These are phyloP conservation scores for Diadumene lineata DNA, from an alignment of 92 coral and sea anemone genomes.

Conservation along the genomic window DNA sequence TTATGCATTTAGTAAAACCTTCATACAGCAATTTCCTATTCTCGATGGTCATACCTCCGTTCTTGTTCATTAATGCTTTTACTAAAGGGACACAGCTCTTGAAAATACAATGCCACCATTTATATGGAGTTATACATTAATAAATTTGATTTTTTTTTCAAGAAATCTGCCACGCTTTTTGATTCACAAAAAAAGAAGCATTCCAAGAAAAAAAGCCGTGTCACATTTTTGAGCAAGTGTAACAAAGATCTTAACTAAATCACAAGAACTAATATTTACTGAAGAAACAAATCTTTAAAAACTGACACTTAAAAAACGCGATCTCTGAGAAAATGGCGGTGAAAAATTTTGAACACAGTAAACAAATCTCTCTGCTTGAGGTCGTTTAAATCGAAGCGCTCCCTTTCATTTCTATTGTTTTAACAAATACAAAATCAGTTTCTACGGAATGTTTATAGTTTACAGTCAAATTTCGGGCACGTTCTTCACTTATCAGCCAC, in stretches of 20 bases:
- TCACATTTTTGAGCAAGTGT: slow-evolving; percentile 15
- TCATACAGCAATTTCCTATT: slow-evolving; percentile 8
- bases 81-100: not conserved
- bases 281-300: not conserved
- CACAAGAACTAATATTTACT: slow-evolving; percentile 29
- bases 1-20: slow-evolving; percentile 18
- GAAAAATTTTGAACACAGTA: slow-evolving; percentile 2
- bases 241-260: slow-evolving; percentile 30
- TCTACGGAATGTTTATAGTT: not conserved
- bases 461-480: not conserved
- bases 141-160: not conserved
- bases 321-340: not conserved
- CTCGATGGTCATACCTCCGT: not conserved
- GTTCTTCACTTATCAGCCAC: not conserved
- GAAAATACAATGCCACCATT: not conserved
- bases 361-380: slow-evolving; percentile 10
- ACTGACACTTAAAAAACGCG: not conserved
- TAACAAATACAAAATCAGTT: slow-evolving; percentile 5
- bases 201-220: not conserved
- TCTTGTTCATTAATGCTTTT: not conserved
- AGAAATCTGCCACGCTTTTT: not conserved
- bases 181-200: not conserved
- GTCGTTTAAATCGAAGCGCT: slow-evolving; percentile 10
- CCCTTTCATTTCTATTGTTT: slow-evolving; percentile 10
- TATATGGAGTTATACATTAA: not conserved